Base-by-base conservation (phyloP, 1,140 invertebrate genomes). In the Drosophila pachea region DNA sequence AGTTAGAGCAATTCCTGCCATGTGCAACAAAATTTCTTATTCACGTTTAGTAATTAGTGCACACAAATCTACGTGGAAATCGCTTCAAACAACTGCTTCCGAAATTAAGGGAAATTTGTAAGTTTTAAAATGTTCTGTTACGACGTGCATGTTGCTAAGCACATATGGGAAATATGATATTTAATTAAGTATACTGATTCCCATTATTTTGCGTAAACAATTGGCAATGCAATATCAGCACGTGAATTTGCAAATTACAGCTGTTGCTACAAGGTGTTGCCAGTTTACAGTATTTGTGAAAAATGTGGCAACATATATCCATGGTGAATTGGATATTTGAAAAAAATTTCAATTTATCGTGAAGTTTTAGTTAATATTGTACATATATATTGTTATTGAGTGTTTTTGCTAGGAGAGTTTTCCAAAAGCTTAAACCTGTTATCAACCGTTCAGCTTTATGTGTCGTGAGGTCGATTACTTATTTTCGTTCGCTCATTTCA, bases 391-490 rank as follows among this genome's bases (percentile, higher is more conserved):
- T 31, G 4, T 16, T 16, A 33, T 55, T 42, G 29, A 55, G 35
- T 4, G 29, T 11, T 7, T 32, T n/a, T 42, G 31, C 5, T 12
- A 38, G 53, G n/a, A 59, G 59, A 70, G 73, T 73, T 84, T 48
- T 59, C 66, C 16, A 5, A 64, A 43, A 74, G 70, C 81, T 72
- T 61, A 84, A 84, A 84, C 81, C 81, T 84, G 81, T 84, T 84
- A 86, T 84, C 81, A 77, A 53, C 40, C 35, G 47, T 7, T 40
- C 11, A 36, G 47, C 47, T 43, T 56, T 32, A 11, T 68, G 9
- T 63, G 40, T 47, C 38, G 32, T 43, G n/a, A 58, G 40, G 33
- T 49, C 48, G 59, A 36, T 65, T 73, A 65, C 43, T 69, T 70
- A 61, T 50, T 65, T 62, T 68, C 29, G 54, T 38, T 48, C 22